phyloP scores from a whole-genome alignment of 2,888 invertebrate genomes.

The Ormyrus rosae region DNA sequence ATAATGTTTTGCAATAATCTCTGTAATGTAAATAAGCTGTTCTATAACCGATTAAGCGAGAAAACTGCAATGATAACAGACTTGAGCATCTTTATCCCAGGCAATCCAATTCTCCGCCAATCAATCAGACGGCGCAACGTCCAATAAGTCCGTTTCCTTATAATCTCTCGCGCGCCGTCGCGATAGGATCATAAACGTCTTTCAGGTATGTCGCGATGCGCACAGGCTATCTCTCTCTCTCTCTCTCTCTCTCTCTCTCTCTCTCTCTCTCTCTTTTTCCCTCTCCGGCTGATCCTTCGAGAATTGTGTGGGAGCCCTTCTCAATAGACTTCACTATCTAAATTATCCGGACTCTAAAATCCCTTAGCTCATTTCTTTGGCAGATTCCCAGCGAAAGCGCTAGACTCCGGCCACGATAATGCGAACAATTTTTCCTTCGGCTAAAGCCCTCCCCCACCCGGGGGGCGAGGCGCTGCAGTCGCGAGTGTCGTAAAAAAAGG shows the following conservation, averaged over 20 bases:
- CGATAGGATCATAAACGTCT: constrained; percentile 45
- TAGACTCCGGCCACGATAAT: constrained; percentile 41
- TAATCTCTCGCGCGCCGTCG: constrained; percentile 17
- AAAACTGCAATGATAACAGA: background rate
- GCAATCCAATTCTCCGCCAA: constrained; percentile 7
- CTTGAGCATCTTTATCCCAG: background rate
- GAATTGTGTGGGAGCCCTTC: constrained; percentile 6
- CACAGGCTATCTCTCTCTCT: background rate
- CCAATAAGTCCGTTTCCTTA: constrained; percentile 30
- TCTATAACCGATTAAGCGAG: no score
- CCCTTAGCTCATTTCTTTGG: constrained; percentile 53
- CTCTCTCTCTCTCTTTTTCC: background rate
- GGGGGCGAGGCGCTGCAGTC: background rate
- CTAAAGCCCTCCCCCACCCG: constrained; percentile 14
- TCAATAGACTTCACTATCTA: constrained; percentile 46
- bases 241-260: no score
- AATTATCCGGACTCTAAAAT: constrained; percentile 52
- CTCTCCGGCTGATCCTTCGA: constrained; percentile 19
- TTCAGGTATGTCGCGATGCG: constrained; percentile 23
- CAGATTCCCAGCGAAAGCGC: constrained; percentile 37
- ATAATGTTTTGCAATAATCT: no score
- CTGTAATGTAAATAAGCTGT: no score
- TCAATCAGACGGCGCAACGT: constrained; percentile 8
- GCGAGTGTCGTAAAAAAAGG: constrained; percentile 16
- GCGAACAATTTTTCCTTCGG: constrained; percentile 48